These are phyloP conservation scores for Todus mexicanus DNA, from an alignment of 2,797 vertebrate genomes.

Conservation along the genomic window DNA sequence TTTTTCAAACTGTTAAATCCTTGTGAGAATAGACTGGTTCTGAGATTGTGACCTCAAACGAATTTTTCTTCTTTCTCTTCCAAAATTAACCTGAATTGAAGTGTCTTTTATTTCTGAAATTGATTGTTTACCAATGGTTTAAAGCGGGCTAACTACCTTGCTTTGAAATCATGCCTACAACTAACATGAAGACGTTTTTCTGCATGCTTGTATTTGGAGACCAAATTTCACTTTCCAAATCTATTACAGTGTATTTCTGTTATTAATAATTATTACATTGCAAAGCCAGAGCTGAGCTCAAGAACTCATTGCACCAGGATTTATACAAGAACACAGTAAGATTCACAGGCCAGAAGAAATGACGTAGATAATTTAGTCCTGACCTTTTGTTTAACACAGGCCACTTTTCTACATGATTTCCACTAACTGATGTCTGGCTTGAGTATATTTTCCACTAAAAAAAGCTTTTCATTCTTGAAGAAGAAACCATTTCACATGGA, in stretches of 20 bases:
- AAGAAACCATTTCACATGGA: not conserved
- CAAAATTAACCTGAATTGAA: not conserved
- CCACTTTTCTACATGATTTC: not conserved
- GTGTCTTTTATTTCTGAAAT: not conserved
- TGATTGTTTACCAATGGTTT: not conserved
- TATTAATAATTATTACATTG: not conserved
- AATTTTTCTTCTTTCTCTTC: not conserved
- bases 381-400: not conserved
- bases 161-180: not conserved
- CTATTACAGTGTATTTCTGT: not conserved
- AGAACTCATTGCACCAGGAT: not conserved
- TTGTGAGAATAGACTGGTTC: not conserved
- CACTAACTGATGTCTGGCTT: not conserved
- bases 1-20: not conserved
- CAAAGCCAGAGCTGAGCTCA: not conserved
- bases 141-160: not conserved
- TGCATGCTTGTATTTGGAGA: not conserved
- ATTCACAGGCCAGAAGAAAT: not conserved
- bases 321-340: not conserved
- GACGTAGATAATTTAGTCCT: not conserved
- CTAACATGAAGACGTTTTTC: not conserved
- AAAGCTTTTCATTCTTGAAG: not conserved
- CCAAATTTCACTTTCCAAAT: not conserved
- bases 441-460: not conserved
- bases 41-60: not conserved